Evolutionary conservation across 2,113 vertebrate genomes (phyloP), one percentile per base, ranked within the genome.

Genomic region (Engraulis encrasicolus): DNA sequence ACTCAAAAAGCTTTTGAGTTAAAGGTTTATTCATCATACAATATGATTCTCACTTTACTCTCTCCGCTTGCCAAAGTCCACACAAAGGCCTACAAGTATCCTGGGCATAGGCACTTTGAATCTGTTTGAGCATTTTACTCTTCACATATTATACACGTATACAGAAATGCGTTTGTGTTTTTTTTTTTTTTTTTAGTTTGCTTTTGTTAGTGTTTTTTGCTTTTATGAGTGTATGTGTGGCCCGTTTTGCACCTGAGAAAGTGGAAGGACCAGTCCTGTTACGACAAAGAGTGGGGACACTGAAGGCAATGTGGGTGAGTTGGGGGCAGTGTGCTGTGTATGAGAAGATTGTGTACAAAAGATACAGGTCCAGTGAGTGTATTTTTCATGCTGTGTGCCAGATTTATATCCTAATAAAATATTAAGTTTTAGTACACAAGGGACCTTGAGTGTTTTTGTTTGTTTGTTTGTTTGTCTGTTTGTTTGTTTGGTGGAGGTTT

Each of bases 351-450:
- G 61, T 31, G 36, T 50, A 18, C 3, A 31, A 77, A 31, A 27
- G 81, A 11, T 80, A 80, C 58, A 45, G 83, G 66, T 81, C 54
- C 83, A 82, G 77, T 85, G 52, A 85, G 61, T 81, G n/a, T 1
- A 66, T 81, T n/a, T 36, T 83, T 86, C 77, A 18, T 31, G 50
- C 83, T 85, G 52, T 86, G 45, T 87, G 54, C 78, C 38, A 86
- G 12, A 83, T 91, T 86, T 89, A 15, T 89, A 91, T 87, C 40
- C 79, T 20, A 84, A 84, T 91, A 88, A 92, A 91, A 19, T 78
- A 31, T 71, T 23, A 14, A 34, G 12, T 78, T 81, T 45, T 61
- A 81, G 66, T 38, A 17, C 52, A 50, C 23, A 36, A 4, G 31
- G 17, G 36, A 78, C 20, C 74, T 18, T 34, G 38, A 58, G 1